phyloP scores from a whole-genome alignment of 2,113 vertebrate species.

The Thalassoma bifasciatum region DNA sequence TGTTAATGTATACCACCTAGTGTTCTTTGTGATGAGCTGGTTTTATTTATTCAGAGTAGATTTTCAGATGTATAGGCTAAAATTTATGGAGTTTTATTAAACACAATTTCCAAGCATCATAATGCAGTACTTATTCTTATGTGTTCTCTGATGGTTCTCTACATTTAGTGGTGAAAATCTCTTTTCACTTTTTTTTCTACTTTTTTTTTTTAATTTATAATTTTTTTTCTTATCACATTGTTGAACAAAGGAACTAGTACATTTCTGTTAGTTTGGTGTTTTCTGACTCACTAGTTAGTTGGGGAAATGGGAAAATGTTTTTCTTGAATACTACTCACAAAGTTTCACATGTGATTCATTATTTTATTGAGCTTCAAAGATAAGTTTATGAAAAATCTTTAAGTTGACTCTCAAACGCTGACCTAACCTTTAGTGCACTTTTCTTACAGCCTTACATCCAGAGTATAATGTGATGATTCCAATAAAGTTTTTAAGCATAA shows the following conservation, averaged over 20 bases:
- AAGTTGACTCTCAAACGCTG: neutral
- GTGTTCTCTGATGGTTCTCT: neutral
- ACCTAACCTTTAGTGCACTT: neutral
- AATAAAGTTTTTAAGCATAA: neutral
- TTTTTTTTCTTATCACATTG: neutral
- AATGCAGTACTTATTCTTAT: neutral
- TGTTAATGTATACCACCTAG: conserved; percentile 51
- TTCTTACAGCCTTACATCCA: neutral
- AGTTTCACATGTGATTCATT: neutral
- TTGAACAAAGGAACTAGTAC: neutral
- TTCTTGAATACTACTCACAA: neutral
- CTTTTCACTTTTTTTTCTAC: neutral
- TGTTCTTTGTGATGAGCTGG: conserved; percentile 70
- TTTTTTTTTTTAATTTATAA: neutral
- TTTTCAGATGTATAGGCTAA: conserved; percentile 66
- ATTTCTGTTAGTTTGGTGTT: neutral
- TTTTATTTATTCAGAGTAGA: conserved; percentile 79
- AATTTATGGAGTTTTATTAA: conserved; percentile 75
- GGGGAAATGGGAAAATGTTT: neutral
- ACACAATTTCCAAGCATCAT: conserved; percentile 57
- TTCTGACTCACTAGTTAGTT: neutral
- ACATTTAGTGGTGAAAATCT: neutral
- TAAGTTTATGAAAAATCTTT: neutral
- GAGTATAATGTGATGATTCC: neutral
- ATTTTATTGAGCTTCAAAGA: neutral